phyloP scores from a whole-genome alignment of 2,888 invertebrate genomes.

The Harmothoe impar region DNA sequence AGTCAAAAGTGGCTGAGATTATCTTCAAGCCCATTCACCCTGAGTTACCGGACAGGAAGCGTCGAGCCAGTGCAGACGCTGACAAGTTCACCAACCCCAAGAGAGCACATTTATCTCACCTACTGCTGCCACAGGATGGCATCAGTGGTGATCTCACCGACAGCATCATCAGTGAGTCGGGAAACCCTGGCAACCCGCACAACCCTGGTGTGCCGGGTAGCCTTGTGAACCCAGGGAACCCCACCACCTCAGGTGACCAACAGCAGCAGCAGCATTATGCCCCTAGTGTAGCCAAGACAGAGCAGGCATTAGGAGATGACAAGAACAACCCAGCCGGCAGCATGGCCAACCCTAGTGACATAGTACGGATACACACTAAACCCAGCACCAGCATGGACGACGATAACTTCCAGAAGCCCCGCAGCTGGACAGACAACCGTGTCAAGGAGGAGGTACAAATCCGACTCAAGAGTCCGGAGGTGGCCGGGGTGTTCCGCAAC shows the following conservation, averaged over 20 bases:
- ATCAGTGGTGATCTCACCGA: background rate
- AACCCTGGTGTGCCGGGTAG: conserved; percentile 51
- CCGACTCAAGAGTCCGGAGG: conserved; percentile 62
- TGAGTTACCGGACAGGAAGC: conserved; percentile 67
- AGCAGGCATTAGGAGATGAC: background rate
- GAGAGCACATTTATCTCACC: conserved; percentile 53
- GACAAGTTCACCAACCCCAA: conserved; percentile 70
- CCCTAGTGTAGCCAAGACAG: background rate
- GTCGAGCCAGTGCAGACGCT: conserved; percentile 70
- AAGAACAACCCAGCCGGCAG: conserved; percentile 39
- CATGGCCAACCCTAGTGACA: background rate
- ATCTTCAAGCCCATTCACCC: conserved; percentile 57
- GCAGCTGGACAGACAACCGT: conserved; percentile 45
- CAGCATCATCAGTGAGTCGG: background rate
- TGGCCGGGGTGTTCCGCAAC: conserved; percentile 60
- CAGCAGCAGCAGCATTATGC: background rate
- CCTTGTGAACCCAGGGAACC: background rate
- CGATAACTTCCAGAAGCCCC: conserved; percentile 30
- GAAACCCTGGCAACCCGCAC: conserved; percentile 43
- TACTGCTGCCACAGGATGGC: conserved; percentile 52
- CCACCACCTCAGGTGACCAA: background rate
- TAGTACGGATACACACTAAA: conserved; percentile 1
- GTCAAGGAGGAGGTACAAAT: conserved; percentile 73
- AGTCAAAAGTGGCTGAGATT: conserved; percentile 54
- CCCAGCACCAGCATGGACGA: conserved; percentile 65